Conservation (phyloP, 1,140 invertebrate species). For the Zaprionus camerounensis region DNA sequence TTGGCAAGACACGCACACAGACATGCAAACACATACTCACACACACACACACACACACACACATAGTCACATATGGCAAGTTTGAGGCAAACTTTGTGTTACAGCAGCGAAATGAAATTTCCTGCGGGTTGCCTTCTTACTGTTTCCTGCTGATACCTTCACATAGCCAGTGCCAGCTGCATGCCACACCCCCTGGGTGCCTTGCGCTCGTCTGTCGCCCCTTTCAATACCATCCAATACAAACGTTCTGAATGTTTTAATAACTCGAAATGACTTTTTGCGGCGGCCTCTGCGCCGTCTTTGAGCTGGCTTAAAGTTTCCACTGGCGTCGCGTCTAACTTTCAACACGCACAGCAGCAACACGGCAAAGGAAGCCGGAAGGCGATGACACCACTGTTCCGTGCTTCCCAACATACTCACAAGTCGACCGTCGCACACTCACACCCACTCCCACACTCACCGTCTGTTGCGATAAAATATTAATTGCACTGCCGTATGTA, state of each 20-base stretch:
- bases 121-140: constrained; percentile 68
- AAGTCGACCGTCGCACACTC: neutral
- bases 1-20: constrained; percentile 50
- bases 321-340: constrained; percentile 57
- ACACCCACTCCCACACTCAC: neutral
- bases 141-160: constrained; percentile 70
- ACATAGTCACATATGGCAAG: constrained; percentile 28
- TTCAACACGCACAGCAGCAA: constrained; percentile 64
- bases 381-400: constrained; percentile 19
- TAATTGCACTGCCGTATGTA: constrained; percentile 76
- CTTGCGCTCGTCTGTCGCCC: constrained; percentile 1
- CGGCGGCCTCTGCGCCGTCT: constrained; percentile 44
- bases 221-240: constrained; percentile 67
- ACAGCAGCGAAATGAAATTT: constrained; percentile 76
- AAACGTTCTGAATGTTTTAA: constrained; percentile 83
- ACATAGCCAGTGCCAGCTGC: constrained; percentile 67
- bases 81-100: constrained; percentile 55
- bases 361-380: constrained; percentile 32
- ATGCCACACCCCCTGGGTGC: constrained; percentile 2
- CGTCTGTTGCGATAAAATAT: constrained; percentile 73
- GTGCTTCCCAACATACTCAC: neutral
- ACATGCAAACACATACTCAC: neutral
- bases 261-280: constrained; percentile 83
- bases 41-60: constrained; percentile 17
- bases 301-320: constrained; percentile 55